A percentile compares a stretch with the other conserved stretches of the same genome.
Conservation (phyloP, 2,797 vertebrate genomes). For the Zenarchopterus dispar region DNA sequence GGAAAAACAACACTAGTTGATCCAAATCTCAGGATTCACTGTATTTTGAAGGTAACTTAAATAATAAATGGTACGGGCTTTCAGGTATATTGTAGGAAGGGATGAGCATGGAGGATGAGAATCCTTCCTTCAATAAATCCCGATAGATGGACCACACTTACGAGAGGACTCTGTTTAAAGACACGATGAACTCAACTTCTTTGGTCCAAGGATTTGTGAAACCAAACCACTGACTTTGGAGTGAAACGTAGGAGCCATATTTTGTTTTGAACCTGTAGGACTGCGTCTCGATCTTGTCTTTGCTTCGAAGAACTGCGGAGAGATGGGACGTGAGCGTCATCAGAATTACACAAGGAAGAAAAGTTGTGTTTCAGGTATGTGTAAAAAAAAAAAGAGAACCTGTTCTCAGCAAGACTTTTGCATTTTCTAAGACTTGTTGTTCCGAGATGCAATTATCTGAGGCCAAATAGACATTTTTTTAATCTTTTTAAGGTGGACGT, state of each 20-base stretch:
- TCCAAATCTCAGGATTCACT: no score
- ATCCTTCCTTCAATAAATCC: no score
- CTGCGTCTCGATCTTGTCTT: conserved; percentile 94
- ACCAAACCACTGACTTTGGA: conserved; percentile 97
- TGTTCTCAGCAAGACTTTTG: no score
- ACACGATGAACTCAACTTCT: conserved; percentile 98
- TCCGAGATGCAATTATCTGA: no score
- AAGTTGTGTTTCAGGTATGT: no score
- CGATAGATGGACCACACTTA: conserved; percentile 80
- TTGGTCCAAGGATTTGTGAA: conserved; percentile 99
- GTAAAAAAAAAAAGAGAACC: no score
- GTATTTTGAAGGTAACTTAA: no score
- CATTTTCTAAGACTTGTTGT: no score
- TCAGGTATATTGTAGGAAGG: not conserved
- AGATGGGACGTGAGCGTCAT: conserved; percentile 24
- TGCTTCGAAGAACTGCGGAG: conserved; percentile 90
- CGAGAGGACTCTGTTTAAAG: conserved; percentile 91
- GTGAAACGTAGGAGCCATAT: conserved; percentile 91
- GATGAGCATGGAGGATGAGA: no score
- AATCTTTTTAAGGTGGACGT: no score
- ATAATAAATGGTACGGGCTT: no score
- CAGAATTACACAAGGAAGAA: not conserved
- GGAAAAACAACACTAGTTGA: conserved; percentile 21
- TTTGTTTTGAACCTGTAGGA: conserved; percentile 97
- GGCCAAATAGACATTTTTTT: no score